Base-by-base conservation (phyloP, 2,797 vertebrate species). In the Anableps anableps region DNA sequence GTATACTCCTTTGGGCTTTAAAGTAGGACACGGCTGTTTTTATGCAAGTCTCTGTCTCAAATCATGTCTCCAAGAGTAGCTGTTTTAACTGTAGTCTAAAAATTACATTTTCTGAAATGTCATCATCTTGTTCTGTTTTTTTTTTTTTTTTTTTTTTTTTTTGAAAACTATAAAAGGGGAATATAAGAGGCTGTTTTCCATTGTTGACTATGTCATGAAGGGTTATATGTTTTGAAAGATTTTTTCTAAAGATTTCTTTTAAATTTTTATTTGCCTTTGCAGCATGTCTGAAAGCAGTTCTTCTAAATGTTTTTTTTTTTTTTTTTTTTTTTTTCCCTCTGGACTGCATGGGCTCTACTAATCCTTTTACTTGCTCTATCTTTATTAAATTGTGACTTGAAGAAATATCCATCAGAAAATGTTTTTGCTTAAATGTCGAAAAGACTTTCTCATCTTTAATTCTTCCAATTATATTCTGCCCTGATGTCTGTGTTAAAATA, bases 1-100 rank as follows among this genome's bases (percentile, higher is more conserved):
- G 16, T 36, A 71, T 47, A 71, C 68, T 71, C 68, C 66, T 70
- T n/a, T 70, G 66, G 66, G 66, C 38, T 71, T 45, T 71, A 29
- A 71, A 45, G 14, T 45, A 29, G 26, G 68, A 71, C 68, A 70
- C 17, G 5, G 38, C n/a, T 71, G 43, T 43, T 70, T 43, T 71
- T 16, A 71, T 29, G 26, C 26, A 47, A 29, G 26, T 29, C 41
- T 45, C 13, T 1, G 14, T 71, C 41, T 29, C 41, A 16, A 17
- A 26, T 71, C 68, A 29, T 47, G 26, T 45, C 17, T 47, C 26
- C 68, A 45, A 47, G 26, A 14, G 9, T 8, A 45, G 26, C 41
- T 16, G 26, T n/a, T 47, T 13, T 47, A 47, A 43, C 21, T n/a
- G 36, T 70, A 5, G 10, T 70, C 66, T 26, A 68, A 14, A 70